Conservation (phyloP, 2,797 vertebrate genomes). For the Chaetodon trifasciatus region DNA sequence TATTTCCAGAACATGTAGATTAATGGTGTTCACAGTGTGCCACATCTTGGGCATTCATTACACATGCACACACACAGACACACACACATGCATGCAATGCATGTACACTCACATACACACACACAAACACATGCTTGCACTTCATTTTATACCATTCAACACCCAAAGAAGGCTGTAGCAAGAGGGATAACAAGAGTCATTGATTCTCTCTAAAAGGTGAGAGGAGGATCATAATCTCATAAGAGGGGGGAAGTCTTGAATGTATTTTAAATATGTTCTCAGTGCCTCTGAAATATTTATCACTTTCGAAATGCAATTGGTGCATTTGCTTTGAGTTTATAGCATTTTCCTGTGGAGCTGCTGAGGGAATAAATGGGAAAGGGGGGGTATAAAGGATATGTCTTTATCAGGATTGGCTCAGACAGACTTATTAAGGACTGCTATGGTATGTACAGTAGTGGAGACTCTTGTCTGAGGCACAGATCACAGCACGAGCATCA, state of each 20-base stretch:
- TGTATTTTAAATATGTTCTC: conserved; percentile 87
- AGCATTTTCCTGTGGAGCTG: conserved; percentile 68
- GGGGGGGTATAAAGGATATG: conserved; percentile 64
- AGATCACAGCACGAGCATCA: conserved; percentile 75
- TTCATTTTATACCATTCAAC: conserved; percentile 80
- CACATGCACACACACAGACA: conserved; percentile 50
- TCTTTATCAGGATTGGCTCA: conserved; percentile 85
- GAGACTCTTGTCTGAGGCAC: conserved; percentile 74
- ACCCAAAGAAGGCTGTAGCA: conserved; percentile 69
- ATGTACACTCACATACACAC: conserved; percentile 54
- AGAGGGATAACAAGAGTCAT: conserved; percentile 84
- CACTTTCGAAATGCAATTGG: conserved; percentile 84
- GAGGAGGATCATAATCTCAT: conserved; percentile 85
- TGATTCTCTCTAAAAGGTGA: conserved; percentile 88
- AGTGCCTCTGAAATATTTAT: conserved; percentile 86
- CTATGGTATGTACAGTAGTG: conserved; percentile 71
- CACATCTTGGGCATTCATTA: conserved; percentile 84
- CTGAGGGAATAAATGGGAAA: conserved; percentile 76
- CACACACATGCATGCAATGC: conserved; percentile 12
- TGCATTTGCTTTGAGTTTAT: conserved; percentile 83
- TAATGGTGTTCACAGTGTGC: conserved; percentile 83
- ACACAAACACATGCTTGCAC: conserved; percentile 42
- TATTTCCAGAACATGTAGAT: conserved; percentile 91
- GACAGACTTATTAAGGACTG: conserved; percentile 84
- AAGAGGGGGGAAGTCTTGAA: conserved; percentile 72